Conservation (phyloP, 2,113 vertebrate genomes). For the Puma concolor region DNA sequence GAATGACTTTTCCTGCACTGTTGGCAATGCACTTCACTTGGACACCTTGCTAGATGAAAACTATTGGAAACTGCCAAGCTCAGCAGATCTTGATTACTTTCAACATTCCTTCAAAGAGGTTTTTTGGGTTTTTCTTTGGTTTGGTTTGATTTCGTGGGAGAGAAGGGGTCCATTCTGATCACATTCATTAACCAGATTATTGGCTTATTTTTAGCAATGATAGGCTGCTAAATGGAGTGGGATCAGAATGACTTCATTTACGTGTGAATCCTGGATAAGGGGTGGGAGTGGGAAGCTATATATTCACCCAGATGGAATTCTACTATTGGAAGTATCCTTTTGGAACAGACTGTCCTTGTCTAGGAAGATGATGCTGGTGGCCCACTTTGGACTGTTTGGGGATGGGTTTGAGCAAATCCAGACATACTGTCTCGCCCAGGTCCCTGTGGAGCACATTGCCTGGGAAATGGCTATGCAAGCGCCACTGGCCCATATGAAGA, state of each 20-base stretch:
- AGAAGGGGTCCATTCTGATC: background rate
- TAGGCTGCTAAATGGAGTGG: constrained; percentile 24
- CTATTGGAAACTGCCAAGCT: constrained; percentile 74
- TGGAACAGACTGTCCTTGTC: constrained; percentile 50
- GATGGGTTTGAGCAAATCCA: constrained; percentile 64
- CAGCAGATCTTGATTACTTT: constrained; percentile 76
- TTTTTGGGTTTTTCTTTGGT: background rate
- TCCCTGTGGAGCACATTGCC: constrained; percentile 64
- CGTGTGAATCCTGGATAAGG: background rate
- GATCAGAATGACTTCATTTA: constrained; percentile 51
- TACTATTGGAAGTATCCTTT: constrained; percentile 57
- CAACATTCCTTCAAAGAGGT: constrained; percentile 50
- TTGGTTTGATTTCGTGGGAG: background rate
- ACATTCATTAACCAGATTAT: constrained; percentile 26
- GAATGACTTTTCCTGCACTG: constrained; percentile 79
- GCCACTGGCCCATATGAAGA: constrained; percentile 60
- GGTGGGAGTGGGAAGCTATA: background rate
- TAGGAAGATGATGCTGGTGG: constrained; percentile 57
- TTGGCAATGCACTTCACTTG: constrained; percentile 77
- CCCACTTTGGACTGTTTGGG: constrained; percentile 56
- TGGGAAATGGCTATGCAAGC: constrained; percentile 69
- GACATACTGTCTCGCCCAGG: constrained; percentile 65
- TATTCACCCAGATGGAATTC: constrained; percentile 56
- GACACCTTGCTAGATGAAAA: constrained; percentile 76
- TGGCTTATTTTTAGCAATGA: constrained; percentile 33